These are phyloP conservation scores for Crenichthys baileyi DNA, from an alignment of 2,797 vertebrate species.

Conservation along the genomic window DNA sequence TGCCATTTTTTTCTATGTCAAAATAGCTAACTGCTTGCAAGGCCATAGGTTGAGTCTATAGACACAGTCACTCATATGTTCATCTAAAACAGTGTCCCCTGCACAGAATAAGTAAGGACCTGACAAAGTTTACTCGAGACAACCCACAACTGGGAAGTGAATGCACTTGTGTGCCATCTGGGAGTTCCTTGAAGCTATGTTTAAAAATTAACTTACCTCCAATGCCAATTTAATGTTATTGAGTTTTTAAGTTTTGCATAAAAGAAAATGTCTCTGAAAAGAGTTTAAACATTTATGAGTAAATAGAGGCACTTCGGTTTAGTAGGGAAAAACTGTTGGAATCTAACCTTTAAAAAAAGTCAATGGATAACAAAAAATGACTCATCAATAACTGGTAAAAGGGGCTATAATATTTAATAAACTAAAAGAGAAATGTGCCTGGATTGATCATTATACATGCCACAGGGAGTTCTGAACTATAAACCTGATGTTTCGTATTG, in stretches of 20 bases:
- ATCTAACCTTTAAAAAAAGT: not conserved
- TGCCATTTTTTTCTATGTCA: not conserved
- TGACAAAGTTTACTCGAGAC: not conserved
- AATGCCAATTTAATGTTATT: conserved; percentile 21
- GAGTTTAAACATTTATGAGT: conserved; percentile 19
- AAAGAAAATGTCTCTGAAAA: not conserved
- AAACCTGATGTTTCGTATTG: not conserved
- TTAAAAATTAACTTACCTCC: conserved; percentile 36
- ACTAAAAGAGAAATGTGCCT: not conserved
- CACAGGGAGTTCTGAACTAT: not conserved
- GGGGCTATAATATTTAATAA: not conserved
- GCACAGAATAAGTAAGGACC: not conserved
- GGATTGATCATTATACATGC: not conserved
- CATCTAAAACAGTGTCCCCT: not conserved
- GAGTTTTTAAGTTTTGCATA: conserved; percentile 15
- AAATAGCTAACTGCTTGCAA: not conserved
- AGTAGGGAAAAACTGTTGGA: not conserved
- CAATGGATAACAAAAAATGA: not conserved
- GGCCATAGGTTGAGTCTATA: not conserved
- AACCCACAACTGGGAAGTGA: conserved; percentile 6
- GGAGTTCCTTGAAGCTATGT: conserved; percentile 21
- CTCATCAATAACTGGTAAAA: not conserved
- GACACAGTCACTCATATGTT: not conserved
- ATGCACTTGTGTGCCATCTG: conserved; percentile 1
- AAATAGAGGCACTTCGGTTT: conserved; percentile 9